Evolutionary conservation across 1,140 invertebrate genomes (phyloP).

Genomic region (Euborellia annulipes): DNA sequence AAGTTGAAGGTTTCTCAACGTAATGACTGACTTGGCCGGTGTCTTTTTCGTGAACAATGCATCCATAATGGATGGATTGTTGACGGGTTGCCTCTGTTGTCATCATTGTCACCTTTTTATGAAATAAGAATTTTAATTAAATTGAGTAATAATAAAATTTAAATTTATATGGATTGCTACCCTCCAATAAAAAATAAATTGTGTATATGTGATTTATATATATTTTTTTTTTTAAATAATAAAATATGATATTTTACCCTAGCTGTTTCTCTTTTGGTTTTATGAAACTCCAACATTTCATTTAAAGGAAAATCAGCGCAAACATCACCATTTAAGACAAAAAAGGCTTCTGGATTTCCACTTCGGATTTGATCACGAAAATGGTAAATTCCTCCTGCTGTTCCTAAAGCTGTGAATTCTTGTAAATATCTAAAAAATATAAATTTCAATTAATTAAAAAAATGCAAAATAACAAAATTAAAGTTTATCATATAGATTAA

Average conservation of each 20-base stretch:
- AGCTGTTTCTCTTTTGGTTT: slow-evolving; percentile 19
- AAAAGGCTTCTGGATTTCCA: slow-evolving; percentile 79
- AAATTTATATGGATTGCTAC: too few relatives aligned
- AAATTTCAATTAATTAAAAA: slow-evolving; percentile 1
- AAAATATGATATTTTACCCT: neutral
- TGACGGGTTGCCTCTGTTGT: slow-evolving; percentile 80
- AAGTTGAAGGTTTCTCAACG: slow-evolving; percentile 96
- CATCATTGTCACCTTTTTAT: slow-evolving; percentile 50
- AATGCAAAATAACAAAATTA: neutral
- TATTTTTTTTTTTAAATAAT: too few relatives aligned
- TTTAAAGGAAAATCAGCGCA: slow-evolving; percentile 90
- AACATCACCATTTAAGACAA: slow-evolving; percentile 95
- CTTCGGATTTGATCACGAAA: slow-evolving; percentile 90
- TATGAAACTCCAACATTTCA: slow-evolving; percentile 75
- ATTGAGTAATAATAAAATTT: too few relatives aligned
- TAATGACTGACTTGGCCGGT: slow-evolving; percentile 83
- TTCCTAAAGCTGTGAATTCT: slow-evolving; percentile 88
- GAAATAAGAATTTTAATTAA: too few relatives aligned
- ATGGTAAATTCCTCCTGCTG: slow-evolving; percentile 93
- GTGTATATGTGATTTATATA: too few relatives aligned
- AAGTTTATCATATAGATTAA: slow-evolving; percentile 1
- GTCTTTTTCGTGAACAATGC: slow-evolving; percentile 70
- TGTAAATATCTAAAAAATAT: slow-evolving; percentile 60
- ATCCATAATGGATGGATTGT: slow-evolving; percentile 88
- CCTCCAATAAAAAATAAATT: too few relatives aligned